phyloP scores from a whole-genome alignment of 2,113 vertebrate species.

The Zosterops lateralis region DNA sequence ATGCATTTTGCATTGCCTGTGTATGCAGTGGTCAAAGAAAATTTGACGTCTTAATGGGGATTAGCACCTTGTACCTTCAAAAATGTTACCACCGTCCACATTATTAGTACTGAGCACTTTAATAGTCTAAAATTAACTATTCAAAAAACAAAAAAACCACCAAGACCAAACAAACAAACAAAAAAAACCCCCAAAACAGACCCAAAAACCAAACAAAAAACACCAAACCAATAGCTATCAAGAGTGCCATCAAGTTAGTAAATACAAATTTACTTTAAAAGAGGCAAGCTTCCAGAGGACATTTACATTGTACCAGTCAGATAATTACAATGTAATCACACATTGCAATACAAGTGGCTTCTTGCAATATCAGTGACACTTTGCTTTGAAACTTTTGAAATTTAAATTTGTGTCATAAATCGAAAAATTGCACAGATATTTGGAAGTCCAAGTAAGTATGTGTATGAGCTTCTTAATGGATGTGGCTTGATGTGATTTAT shows the following conservation, averaged over 20 bases:
- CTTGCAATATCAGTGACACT: background rate
- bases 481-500: background rate
- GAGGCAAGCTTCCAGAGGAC: background rate
- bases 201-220: background rate
- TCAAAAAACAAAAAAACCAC: background rate
- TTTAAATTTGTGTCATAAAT: background rate
- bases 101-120: background rate
- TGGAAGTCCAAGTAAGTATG: background rate
- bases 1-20: rapidly evolving
- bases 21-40: background rate
- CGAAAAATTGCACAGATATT: background rate
- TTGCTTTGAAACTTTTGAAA: background rate
- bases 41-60: background rate
- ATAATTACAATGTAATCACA: background rate
- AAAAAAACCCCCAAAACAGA: too few relatives aligned
- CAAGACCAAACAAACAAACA: background rate
- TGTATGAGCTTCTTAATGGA: background rate
- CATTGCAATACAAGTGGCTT: background rate
- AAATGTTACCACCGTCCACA: background rate
- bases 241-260: background rate
- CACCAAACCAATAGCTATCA: background rate
- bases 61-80: background rate
- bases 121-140: background rate
- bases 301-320: background rate
- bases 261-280: background rate